These are phyloP conservation scores for Clepsis dumicolana DNA, from an alignment of 2,888 invertebrate genomes.

Conservation along the genomic window DNA sequence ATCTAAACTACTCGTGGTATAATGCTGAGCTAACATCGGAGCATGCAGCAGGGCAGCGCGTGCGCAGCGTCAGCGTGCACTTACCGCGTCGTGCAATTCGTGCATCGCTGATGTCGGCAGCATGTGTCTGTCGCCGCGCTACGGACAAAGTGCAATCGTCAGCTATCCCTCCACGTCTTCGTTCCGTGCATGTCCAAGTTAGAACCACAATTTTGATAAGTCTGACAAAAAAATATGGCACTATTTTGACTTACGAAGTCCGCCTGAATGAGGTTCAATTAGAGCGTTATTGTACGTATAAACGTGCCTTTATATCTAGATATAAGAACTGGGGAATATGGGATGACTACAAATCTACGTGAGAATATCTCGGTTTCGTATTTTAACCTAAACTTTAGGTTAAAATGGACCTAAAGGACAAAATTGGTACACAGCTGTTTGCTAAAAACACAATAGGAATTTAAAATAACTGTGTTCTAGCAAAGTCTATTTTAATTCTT, in stretches of 20 bases:
- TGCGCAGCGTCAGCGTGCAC: conserved; percentile 64
- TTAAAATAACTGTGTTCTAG: not conserved
- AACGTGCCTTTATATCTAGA: conserved; percentile 32
- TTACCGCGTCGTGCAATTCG: conserved; percentile 87
- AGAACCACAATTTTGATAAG: not conserved
- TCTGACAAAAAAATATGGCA: not conserved
- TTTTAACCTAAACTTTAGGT: no score
- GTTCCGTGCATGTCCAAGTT: conserved; percentile 23
- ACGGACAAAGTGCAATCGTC: conserved; percentile 75
- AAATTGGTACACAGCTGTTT: conserved; percentile 9
- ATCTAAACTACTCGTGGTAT: conserved; percentile 66
- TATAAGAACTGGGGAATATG: not conserved
- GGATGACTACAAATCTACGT: not conserved
- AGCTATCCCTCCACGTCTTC: conserved; percentile 85
- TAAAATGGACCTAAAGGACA: conserved; percentile 12
- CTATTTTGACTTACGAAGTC: not conserved
- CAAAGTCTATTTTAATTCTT: not conserved
- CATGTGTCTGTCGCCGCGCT: conserved; percentile 85
- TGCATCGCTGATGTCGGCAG: conserved; percentile 86
- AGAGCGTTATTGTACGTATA: not conserved
- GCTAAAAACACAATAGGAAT: not conserved
- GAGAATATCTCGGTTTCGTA: not conserved
- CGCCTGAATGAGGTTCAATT: not conserved
- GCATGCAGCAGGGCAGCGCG: conserved; percentile 54
- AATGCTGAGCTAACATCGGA: conserved; percentile 62